Base-by-base conservation (phyloP, 2,888 invertebrate genomes). In the Eurois occulta region DNA sequence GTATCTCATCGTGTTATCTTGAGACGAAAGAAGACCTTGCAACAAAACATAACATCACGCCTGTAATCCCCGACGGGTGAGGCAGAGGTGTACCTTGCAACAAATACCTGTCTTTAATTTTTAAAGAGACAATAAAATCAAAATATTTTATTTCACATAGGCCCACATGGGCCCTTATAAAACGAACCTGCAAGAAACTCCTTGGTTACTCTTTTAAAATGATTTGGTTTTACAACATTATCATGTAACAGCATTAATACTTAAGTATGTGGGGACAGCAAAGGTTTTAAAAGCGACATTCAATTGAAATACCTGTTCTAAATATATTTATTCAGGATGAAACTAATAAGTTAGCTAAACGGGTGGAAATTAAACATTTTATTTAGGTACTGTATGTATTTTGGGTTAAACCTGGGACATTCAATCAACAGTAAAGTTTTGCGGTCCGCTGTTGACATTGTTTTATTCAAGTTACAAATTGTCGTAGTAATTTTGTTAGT, bases 401-500 rank as follows among this genome's bases (percentile, higher is more conserved):
- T 67, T 83, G 78, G 72, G 70, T 48, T 52, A 16, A 70, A 72
- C 76, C 67, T 60, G 77, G 74, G 66, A 48, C 67, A 32, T 76
- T 76, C 32, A 71, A 78, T 76, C 73, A 86, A 87, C 84, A 86
- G 35, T 35, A 79, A 84, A 83, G 76, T 87, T 87, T 79, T 62
- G 79, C 46, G 75, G 85, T 58, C 64, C 71, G 48, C 60, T 84
- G 81, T 75, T 80, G 77, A 87, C 80, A 76, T 81, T 76, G 74
- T 75, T 80, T 80, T 55, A 64, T 13, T 62, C 35, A 74, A 80
- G 77, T 65, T 75, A 86, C 75, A 41, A 83, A 86, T 16, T 24
- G 1, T 35, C 2, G 41, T 43, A 73, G 75, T n/a, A 46, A 74
- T 71, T 11, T 48, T 10, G 16, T 41, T 43, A 41, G 4, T 41